A percentile compares a stretch with the other conserved stretches of the same genome.
Conservation (phyloP, 2,888 invertebrate genomes). For the Portevinia maculata region DNA sequence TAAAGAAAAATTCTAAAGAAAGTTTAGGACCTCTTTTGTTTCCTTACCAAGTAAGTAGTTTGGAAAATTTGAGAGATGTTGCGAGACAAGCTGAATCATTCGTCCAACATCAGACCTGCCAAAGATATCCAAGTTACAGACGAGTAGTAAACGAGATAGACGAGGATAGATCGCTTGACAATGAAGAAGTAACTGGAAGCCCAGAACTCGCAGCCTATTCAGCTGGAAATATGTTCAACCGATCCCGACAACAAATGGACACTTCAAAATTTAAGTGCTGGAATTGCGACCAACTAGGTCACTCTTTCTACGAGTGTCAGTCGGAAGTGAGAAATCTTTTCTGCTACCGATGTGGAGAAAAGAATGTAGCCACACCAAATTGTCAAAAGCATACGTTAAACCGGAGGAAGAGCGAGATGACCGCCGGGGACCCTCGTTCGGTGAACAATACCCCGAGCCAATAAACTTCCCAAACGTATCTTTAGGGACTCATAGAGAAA, state of each 20-base stretch:
- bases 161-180: background rate
- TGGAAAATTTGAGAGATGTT: no score
- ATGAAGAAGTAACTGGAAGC: background rate
- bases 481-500: background rate
- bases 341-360: background rate
- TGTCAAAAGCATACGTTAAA: background rate
- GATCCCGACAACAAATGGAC: background rate
- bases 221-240: background rate
- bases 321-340: no score
- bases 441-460: background rate
- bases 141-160: background rate
- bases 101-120: background rate
- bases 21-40: no score
- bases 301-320: background rate
- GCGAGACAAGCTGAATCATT: background rate
- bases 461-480: background rate
- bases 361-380: background rate
- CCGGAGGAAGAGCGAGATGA: background rate
- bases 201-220: slow-evolving; percentile 1
- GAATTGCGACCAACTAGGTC: background rate
- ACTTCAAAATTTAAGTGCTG: background rate
- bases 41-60: no score
- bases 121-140: background rate
- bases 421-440: background rate
- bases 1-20: no score